Evolutionary conservation across 2,888 invertebrate species (phyloP), one percentile per base, ranked within the genome.

Genomic region (Tholera decimalis): DNA sequence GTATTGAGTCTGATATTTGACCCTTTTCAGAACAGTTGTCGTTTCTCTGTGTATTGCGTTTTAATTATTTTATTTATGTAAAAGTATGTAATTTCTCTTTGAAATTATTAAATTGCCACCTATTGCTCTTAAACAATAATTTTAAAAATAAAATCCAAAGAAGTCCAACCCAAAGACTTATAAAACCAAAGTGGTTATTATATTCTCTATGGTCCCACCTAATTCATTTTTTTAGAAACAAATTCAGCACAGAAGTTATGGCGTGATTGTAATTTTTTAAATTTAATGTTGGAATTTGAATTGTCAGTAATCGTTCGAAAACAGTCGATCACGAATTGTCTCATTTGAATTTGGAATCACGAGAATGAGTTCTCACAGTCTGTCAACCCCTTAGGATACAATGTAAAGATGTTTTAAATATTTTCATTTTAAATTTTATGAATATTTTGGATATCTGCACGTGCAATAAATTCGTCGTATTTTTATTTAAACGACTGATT

Each of bases 331-430:
- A 85, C 80, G 58, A 54, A 66, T 20, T 68, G 74, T 80, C 73
- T 80, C 73, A 87, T 90, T 89, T 88, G 66, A 89, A 91, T 90
- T 84, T 83, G 59, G 84, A 80, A 83, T 79, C 91, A 90, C 89
- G 91, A 84, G 69, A 86, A 75, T 83, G 80, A 80, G 82, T 90
- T 93, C 92, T 84, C 92, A 93, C 92, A 88, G 71, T 67, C 65
- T 82, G 83, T 90, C 89, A 86, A 80, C 73, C 80, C 86, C 85
- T 71, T 58, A 71, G 82, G 86, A 77, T 82, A 84, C 79, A 77
- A 66, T 61, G 18, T 8, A 86, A 84, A 84, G 33, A n/a, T 47
- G 73, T 71, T 70, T 67, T 59, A 64, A 66, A 47, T 71, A 73
- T 81, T 81, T 60, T 50, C 73, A 79, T 75, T 73, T 65, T 37